Evolutionary conservation across 2,797 vertebrate genomes (phyloP), one percentile per base, ranked within the genome.

Genomic region (Sebastes elongatus): DNA sequence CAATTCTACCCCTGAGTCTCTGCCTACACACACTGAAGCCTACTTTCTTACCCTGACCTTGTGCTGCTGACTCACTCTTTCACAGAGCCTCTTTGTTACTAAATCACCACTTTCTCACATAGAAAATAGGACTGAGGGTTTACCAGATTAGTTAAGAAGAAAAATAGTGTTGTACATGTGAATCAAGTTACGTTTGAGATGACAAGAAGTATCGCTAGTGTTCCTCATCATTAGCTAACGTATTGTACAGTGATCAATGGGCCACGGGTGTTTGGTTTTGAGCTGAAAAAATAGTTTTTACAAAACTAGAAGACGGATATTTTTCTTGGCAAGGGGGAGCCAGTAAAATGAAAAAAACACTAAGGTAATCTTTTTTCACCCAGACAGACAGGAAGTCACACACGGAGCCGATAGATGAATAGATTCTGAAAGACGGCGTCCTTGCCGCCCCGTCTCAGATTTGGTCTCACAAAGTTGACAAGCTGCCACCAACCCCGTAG

Each of bases 11-110:
- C 70, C 74, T 32, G 63, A 68, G 63, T 74, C 74, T 35, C 56
- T 63, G 61, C 74, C 74, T 28, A 72, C 78, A 62, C 68, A 53
- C 56, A 84, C 65, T 66, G 65, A 46, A 74, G 46, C 33, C 59
- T 20, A 22, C 79, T 71, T 61, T 82, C 66, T 84, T 74, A 57
- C 52, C 46, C 30, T 76, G 76, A 76, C 75, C 64, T 69, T 3
- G 30, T 55, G 69, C 49, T 52, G 64, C 65, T 77, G 82, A 87
- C 76, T 85, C 86, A 80, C 27, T 56, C 76, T 28, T 60, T 57
- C 60, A 70, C 59, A 76, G 49, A 71, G 55, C 10, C 60, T 79
- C 64, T 82, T 66, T 76, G 62, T 71, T 70, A 66, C 38, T 46
- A 38, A 71, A 76, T 55, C 78, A 6, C 52, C 65, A 61, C 30